phyloP scores from a whole-genome alignment of 2,888 invertebrate genomes.

The Drosophila birchii region DNA sequence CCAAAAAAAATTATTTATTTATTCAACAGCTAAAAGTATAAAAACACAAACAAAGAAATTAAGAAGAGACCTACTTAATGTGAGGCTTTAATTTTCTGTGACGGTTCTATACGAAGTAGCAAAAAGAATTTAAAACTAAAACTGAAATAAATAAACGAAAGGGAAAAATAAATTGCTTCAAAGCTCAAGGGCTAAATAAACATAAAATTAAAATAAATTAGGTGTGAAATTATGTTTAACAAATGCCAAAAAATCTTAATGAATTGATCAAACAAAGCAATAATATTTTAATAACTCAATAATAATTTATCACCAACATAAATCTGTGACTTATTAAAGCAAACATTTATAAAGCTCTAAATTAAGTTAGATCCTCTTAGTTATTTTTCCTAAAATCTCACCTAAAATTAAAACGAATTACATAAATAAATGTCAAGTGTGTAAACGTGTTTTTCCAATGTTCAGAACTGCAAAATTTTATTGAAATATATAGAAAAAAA shows the following conservation, averaged over 20 bases:
- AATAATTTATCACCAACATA: neutral
- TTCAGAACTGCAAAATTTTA: neutral
- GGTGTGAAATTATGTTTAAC: neutral
- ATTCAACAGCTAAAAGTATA: neutral
- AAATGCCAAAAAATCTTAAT: neutral
- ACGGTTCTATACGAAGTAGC: too few species aligned
- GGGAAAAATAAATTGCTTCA: neutral
- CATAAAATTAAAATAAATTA: neutral
- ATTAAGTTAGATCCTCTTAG: neutral
- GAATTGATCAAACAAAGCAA: neutral
- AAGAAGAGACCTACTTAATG: neutral
- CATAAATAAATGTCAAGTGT: neutral
- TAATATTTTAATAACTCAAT: too few species aligned
- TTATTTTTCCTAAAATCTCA: neutral
- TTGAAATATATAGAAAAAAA: neutral
- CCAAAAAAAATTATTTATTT: neutral
- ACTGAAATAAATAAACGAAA: neutral
- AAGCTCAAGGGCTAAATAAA: neutral
- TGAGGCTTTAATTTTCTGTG: slow-evolving; percentile 9
- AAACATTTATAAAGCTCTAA: neutral
- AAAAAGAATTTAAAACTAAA: neutral
- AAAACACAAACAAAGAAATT: neutral
- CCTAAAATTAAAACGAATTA: neutral
- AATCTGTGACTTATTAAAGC: neutral
- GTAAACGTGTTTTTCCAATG: neutral